Percentiles rank a stretch among this genome's conserved stretches.
Evolutionary conservation across 2,797 vertebrate species (phyloP).

Genomic region (Micrastur ruficollis): DNA sequence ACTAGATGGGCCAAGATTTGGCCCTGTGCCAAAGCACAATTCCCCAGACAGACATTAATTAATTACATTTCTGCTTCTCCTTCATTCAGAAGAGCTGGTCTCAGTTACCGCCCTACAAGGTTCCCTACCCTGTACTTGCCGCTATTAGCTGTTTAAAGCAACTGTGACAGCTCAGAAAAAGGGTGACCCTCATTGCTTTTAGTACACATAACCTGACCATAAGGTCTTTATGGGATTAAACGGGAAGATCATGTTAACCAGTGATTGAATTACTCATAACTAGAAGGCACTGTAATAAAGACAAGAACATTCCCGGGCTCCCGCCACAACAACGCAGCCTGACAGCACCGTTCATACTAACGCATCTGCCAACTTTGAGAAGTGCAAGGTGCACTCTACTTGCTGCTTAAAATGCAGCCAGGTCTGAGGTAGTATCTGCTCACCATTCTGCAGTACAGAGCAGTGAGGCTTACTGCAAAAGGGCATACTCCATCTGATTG

Average conservation of each 20-base stretch:
- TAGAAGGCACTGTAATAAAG: slow-evolving; percentile 12
- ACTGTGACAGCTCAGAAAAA: neutral
- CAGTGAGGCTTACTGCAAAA: neutral
- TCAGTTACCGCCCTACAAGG: neutral
- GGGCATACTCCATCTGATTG: neutral
- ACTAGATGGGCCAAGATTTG: neutral
- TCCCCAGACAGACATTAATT: slow-evolving; percentile 17
- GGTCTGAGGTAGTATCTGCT: neutral
- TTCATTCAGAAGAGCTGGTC: neutral
- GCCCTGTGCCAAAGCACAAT: neutral
- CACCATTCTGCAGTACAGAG: neutral
- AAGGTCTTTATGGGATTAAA: slow-evolving; percentile 66
- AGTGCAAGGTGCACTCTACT: neutral
- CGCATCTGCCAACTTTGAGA: neutral
- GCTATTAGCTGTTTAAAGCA: neutral
- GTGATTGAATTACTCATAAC: slow-evolving; percentile 60
- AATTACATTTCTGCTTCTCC: neutral
- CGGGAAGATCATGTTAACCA: slow-evolving; percentile 51
- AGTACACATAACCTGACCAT: slow-evolving; percentile 34
- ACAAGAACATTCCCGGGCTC: neutral
- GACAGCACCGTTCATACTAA: neutral
- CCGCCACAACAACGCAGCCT: neutral
- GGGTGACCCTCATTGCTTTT: neutral
- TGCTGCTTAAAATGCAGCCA: neutral
- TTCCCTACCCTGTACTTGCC: neutral